Conservation (phyloP, 2,797 vertebrate species). For the Cryptoblepharus egeriae region DNA sequence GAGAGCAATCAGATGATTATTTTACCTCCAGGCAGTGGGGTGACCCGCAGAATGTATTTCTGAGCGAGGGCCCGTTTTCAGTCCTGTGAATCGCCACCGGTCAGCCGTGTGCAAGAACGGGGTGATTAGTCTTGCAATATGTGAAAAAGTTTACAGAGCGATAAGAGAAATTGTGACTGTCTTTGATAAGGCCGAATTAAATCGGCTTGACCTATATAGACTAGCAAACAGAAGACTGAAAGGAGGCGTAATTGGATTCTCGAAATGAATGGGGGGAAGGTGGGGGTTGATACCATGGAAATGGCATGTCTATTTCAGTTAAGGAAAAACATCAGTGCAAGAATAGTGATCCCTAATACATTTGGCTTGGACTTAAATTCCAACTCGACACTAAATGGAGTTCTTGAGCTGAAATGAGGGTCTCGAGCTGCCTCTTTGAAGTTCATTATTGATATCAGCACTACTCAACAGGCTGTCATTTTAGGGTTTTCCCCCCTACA, state of each 20-base stretch:
- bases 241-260: conserved; percentile 22
- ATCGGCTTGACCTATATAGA: conserved; percentile 17
- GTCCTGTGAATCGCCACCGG: neutral
- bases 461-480: neutral
- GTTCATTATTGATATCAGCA: neutral
- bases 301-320: conserved; percentile 8
- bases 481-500: neutral
- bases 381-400: too few species aligned
- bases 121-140: neutral
- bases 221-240: conserved; percentile 13
- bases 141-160: neutral
- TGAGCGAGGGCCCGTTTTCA: too few species aligned
- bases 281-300: neutral
- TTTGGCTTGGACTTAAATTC: neutral
- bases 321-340: neutral
- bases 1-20: neutral
- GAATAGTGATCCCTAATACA: neutral
- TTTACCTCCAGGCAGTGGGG: neutral
- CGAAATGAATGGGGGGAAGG: neutral
- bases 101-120: neutral
- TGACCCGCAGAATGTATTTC: neutral
- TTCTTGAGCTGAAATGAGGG: neutral
- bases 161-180: neutral
- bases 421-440: neutral
- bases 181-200: conserved; percentile 10